A percentile compares a stretch with the other conserved stretches of the same genome.
Conservation (phyloP, 2,113 vertebrate species). For the Ammospiza nelsoni region DNA sequence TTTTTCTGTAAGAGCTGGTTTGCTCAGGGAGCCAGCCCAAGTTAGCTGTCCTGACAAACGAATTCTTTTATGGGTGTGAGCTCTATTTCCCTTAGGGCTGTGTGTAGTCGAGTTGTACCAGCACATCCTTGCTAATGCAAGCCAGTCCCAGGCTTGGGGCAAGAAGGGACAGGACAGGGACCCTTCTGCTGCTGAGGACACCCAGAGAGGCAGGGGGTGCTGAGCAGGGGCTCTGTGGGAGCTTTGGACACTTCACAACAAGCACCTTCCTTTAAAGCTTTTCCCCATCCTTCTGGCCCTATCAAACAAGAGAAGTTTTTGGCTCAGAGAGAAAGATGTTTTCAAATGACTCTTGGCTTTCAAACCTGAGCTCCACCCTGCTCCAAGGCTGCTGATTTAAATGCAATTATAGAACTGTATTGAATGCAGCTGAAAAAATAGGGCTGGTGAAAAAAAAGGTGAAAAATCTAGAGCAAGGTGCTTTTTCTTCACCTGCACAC, state of each 20-base stretch:
- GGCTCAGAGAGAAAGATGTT: not conserved
- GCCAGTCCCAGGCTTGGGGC: not conserved
- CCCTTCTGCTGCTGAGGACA: not conserved
- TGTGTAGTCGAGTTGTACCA: not conserved
- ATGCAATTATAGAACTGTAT: not conserved
- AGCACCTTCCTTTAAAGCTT: not conserved
- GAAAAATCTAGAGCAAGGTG: no score
- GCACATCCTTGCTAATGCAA: not conserved
- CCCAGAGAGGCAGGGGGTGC: not conserved
- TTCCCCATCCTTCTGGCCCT: not conserved
- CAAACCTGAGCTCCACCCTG: not conserved
- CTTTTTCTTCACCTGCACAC: not conserved
- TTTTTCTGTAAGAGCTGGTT: not conserved
- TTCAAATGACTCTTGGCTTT: not conserved
- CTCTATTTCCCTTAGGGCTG: not conserved
- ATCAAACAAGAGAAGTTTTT: not conserved
- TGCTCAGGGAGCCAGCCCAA: not conserved
- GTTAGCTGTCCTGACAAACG: not conserved
- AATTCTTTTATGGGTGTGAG: not conserved
- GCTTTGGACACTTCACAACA: rapidly evolving
- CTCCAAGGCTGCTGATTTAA: not conserved
- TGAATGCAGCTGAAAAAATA: not conserved
- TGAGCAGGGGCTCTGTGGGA: not conserved
- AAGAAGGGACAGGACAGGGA: not conserved
- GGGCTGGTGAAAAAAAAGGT: not conserved